phyloP scores from a whole-genome alignment of 2,888 invertebrate species.

The Athalia rosae region DNA sequence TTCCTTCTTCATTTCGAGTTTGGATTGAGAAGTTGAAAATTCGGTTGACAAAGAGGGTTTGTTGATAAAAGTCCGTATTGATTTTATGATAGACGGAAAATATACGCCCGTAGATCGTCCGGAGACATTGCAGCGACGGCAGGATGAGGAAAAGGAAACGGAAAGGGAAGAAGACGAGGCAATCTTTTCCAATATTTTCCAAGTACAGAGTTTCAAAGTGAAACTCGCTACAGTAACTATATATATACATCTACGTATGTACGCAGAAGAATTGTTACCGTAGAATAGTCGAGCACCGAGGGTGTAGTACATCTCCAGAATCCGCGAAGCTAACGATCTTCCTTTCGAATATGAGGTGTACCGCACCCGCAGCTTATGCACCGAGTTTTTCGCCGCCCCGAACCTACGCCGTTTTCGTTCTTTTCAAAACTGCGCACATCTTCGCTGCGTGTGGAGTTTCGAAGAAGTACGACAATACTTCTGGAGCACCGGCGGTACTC shows the following conservation, averaged over 20 bases:
- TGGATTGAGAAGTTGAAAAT: too few species aligned
- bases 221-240: neutral
- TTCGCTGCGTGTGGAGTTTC: slow-evolving; percentile 24
- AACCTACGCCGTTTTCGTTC: too few species aligned
- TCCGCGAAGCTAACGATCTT: slow-evolving; percentile 34
- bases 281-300: slow-evolving; percentile 27
- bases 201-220: neutral
- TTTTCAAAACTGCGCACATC: neutral
- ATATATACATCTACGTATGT: too few species aligned
- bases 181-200: slow-evolving; percentile 14
- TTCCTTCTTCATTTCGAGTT: too few species aligned
- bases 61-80: too few species aligned
- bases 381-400: too few species aligned
- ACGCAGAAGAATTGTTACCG: slow-evolving; percentile 4
- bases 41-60: too few species aligned
- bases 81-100: too few species aligned
- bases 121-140: too few species aligned
- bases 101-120: too few species aligned
- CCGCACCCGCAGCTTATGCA: neutral
- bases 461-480: slow-evolving; percentile 7
- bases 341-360: neutral
- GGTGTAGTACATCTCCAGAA: slow-evolving; percentile 5
- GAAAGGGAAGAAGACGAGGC: neutral
- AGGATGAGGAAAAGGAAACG: too few species aligned
- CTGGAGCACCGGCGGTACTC: neutral